phyloP scores from a whole-genome alignment of 2,888 invertebrate genomes.

The Lasius fuliginosus region DNA sequence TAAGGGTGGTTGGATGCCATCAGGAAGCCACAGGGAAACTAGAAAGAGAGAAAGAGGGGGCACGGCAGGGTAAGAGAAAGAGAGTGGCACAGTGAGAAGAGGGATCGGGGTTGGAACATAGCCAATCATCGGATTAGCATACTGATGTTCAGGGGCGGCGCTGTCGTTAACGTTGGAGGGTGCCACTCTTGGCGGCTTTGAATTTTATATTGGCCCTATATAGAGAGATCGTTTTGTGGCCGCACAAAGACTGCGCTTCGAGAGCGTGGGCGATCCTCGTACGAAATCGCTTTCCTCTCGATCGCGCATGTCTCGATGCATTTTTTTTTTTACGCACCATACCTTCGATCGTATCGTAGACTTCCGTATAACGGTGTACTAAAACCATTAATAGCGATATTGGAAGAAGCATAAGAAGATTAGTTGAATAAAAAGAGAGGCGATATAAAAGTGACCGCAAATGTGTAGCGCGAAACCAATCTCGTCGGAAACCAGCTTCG shows the following conservation, averaged over 20 bases:
- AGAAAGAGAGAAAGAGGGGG: slow-evolving; percentile 43
- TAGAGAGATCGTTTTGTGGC: slow-evolving; percentile 64
- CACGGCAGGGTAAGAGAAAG: slow-evolving; percentile 55
- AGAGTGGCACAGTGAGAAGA: slow-evolving; percentile 62
- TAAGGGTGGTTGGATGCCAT: slow-evolving; percentile 82
- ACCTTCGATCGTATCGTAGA: background rate
- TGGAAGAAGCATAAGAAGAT: background rate
- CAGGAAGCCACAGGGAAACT: slow-evolving; percentile 76
- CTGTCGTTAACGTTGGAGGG: slow-evolving; percentile 84
- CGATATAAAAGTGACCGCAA: background rate
- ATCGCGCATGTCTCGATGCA: background rate
- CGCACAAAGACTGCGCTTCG: slow-evolving; percentile 75
- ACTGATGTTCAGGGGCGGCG: slow-evolving; percentile 86
- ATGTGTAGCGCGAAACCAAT: background rate
- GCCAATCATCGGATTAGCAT: slow-evolving; percentile 87
- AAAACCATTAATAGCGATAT: background rate
- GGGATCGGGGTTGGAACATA: slow-evolving; percentile 83
- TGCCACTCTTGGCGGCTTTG: slow-evolving; percentile 83
- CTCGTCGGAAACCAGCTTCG: background rate
- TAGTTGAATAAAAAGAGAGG: background rate
- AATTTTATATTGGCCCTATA: slow-evolving; percentile 81
- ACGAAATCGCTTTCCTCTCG: background rate
- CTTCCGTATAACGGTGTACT: background rate
- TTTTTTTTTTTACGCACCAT: background rate
- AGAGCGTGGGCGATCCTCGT: slow-evolving; percentile 14